Conservation (phyloP, 2,797 vertebrate species). For the Geotrypetes seraphini region DNA sequence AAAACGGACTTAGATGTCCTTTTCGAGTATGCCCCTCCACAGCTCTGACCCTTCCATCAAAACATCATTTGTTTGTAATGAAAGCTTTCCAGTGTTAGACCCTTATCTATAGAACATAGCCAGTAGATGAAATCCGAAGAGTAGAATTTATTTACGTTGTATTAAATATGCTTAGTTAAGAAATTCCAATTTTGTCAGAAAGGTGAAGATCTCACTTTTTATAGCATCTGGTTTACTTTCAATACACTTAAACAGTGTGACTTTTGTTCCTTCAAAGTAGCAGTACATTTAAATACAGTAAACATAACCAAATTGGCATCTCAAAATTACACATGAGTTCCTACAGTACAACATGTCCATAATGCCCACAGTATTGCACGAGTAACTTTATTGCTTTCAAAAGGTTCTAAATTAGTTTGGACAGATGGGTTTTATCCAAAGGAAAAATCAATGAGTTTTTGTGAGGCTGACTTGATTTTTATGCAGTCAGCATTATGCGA, state of each 20-base stretch:
- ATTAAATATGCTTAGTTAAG: slow-evolving; percentile 67
- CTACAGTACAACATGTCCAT: slow-evolving; percentile 53
- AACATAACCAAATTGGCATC: slow-evolving; percentile 66
- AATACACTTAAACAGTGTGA: slow-evolving; percentile 59
- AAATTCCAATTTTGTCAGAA: slow-evolving; percentile 66
- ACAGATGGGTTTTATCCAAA: slow-evolving; percentile 77
- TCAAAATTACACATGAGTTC: slow-evolving; percentile 58
- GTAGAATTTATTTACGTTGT: slow-evolving; percentile 72
- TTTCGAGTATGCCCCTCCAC: no score
- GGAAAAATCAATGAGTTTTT: slow-evolving; percentile 83
- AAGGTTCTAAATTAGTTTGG: slow-evolving; percentile 69
- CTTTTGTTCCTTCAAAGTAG: slow-evolving; percentile 64
- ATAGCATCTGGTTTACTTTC: slow-evolving; percentile 65
- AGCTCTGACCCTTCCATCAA: slow-evolving; percentile 68
- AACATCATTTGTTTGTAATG: slow-evolving; percentile 73
- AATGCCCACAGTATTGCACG: slow-evolving; percentile 71
- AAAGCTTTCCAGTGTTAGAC: slow-evolving; percentile 56
- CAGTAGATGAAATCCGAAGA: slow-evolving; percentile 62
- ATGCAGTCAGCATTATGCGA: slow-evolving; percentile 63
- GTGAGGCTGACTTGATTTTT: slow-evolving; percentile 75
- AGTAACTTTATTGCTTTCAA: slow-evolving; percentile 59
- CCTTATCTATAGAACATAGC: slow-evolving; percentile 65
- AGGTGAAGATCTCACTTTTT: slow-evolving; percentile 69
- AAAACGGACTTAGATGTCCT: no score
- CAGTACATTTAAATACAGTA: slow-evolving; percentile 71